Evolutionary conservation across 2,888 invertebrate genomes (phyloP), one percentile per base, ranked within the genome.

Genomic region (Rotaria sp.): DNA sequence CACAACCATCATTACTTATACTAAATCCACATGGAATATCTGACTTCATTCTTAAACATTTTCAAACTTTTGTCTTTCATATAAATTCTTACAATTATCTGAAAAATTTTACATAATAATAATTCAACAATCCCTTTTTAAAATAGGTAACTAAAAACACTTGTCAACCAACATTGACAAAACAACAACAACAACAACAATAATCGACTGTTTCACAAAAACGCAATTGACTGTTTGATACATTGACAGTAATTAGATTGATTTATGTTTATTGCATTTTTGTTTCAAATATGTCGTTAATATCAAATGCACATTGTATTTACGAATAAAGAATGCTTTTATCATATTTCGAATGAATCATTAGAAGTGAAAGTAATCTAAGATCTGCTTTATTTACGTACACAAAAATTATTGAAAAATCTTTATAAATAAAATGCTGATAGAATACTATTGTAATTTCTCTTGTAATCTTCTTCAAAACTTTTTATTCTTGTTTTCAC

Each of bases 11-110:
- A n/a, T 80, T 45, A 41, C 45, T 80, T 45, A 41, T 1, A 26
- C 45, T 80, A 26, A 80, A 80, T 80, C 41, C 2, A 26, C 21
- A 18, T 7, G 45, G 75, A 45, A 45, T 24, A 26, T 80, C 2
- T n/a, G 75, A 80, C 45, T 80, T 80, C 26, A 41, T 80, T 80
- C n/a, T 80, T 26, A 80, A 80, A 45, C 75, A 80, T 80, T 80
- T 80, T 38, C 38, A 80, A 80, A 45, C 24, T 13, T 45, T 80
- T 24, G 10, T 41, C 24, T 45, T 26, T 30, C 38, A 80, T 80
- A 26, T n/a, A 8, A 26, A 80, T 80, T 80, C 41, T 13, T 24
- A 45, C 10, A 80, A 45, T 80, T 80, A 26, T 45, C 26, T 45
- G 45, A 80, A 8, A 80, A 45, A 26, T 4, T 11, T 38, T 45